These are phyloP conservation scores for Jacana jacana DNA, from an alignment of 2,113 vertebrate species.

Conservation along the genomic window DNA sequence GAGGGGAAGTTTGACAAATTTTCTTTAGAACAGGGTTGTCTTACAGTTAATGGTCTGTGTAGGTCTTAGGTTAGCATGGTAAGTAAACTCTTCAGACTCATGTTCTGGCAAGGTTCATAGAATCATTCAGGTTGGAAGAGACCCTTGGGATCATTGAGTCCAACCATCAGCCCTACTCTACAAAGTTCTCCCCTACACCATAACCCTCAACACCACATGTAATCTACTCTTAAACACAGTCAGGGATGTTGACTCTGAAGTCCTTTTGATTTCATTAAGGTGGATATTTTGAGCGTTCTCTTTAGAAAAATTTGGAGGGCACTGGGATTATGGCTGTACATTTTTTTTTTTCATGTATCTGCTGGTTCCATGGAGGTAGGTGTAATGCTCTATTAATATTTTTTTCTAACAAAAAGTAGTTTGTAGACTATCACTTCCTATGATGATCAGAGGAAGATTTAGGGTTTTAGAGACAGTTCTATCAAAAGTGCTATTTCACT, in stretches of 20 bases:
- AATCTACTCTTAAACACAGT: too few species aligned
- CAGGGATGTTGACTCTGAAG: too few species aligned
- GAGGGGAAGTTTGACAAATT: background rate
- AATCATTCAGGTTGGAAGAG: too few species aligned
- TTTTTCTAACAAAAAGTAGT: background rate
- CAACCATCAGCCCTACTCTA: too few species aligned
- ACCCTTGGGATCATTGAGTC: too few species aligned
- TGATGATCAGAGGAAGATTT: background rate
- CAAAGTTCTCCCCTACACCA: too few species aligned
- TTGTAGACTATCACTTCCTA: background rate
- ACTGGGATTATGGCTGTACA: background rate
- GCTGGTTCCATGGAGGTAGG: background rate
- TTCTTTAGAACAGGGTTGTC: background rate
- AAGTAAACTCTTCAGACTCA: background rate
- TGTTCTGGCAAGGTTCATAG: background rate
- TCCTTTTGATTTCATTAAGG: background rate
- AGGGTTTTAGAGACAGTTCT: background rate
- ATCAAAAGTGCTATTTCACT: background rate
- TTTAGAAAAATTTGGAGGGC: background rate
- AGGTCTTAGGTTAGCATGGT: background rate
- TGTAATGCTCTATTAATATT: background rate
- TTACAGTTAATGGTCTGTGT: background rate
- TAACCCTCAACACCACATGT: too few species aligned
- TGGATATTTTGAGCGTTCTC: background rate
- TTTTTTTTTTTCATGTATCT: background rate